Conservation (phyloP, 2,797 vertebrate genomes). For the Clamator glandarius region DNA sequence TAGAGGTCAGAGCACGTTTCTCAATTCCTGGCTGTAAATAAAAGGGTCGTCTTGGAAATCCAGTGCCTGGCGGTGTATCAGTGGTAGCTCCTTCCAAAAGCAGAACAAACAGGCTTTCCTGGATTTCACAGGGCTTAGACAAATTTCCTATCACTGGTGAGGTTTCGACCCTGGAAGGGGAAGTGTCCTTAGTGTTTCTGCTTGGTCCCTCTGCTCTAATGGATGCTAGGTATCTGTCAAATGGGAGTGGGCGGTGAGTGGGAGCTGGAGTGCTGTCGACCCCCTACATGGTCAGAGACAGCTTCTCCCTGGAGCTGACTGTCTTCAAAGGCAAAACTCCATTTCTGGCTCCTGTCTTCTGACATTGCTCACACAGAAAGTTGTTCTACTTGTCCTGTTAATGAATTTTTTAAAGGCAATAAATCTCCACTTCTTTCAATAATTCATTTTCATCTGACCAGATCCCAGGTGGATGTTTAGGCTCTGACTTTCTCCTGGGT, state of each 20-base stretch:
- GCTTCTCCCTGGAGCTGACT: neutral
- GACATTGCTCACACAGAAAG: neutral
- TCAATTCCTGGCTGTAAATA: neutral
- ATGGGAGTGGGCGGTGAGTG: neutral
- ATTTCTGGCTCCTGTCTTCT: neutral
- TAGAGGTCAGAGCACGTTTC: neutral
- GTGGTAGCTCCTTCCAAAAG: neutral
- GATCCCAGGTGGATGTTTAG: neutral
- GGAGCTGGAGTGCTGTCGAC: neutral
- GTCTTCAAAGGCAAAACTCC: neutral
- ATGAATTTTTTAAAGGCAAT: conserved; percentile 41
- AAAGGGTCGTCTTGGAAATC: neutral
- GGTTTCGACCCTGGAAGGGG: neutral
- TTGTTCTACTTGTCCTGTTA: neutral
- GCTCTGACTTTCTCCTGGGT: neutral
- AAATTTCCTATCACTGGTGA: neutral
- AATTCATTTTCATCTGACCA: conserved; percentile 29
- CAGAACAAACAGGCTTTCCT: neutral
- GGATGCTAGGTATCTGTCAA: neutral
- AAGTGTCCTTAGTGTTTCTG: neutral
- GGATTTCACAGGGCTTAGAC: neutral
- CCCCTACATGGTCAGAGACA: neutral
- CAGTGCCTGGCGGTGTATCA: rapidly evolving
- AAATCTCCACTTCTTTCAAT: conserved; percentile 2
- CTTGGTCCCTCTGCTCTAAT: neutral